Evolutionary conservation across 2,797 vertebrate genomes (phyloP).

Genomic region (Eurystomus glaucurus): DNA sequence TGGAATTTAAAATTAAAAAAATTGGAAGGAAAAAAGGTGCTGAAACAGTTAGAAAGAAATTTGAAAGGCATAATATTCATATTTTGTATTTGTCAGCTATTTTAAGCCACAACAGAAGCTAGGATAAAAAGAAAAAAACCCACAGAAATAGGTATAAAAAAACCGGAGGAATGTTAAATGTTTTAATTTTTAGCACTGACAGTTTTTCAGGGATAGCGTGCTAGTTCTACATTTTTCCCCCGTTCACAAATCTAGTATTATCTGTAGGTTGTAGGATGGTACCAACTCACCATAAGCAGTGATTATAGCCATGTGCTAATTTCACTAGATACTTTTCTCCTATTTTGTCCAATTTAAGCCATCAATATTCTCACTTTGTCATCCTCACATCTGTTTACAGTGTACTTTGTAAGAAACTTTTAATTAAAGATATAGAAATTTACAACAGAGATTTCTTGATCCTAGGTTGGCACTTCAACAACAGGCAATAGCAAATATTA

Average conservation of each 20-base stretch:
- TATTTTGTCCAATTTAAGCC: background rate
- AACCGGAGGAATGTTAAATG: background rate
- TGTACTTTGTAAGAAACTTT: background rate
- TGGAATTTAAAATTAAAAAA: background rate
- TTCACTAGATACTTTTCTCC: background rate
- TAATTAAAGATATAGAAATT: background rate
- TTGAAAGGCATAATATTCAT: background rate
- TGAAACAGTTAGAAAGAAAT: background rate
- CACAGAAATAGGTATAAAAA: background rate
- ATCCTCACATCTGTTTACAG: background rate
- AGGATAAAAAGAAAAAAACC: background rate
- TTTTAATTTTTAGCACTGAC: background rate
- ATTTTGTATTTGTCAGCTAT: background rate
- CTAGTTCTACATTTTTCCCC: background rate
- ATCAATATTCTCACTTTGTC: background rate
- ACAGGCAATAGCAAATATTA: background rate
- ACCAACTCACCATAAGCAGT: background rate
- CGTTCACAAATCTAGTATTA: background rate
- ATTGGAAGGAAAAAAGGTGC: background rate
- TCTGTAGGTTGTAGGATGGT: background rate
- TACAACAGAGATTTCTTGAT: background rate
- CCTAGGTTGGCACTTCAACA: background rate
- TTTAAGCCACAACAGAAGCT: background rate
- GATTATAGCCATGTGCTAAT: background rate
- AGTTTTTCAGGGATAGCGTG: background rate